Conservation (phyloP, 2,113 vertebrate genomes). For the Aplodontia rufa region DNA sequence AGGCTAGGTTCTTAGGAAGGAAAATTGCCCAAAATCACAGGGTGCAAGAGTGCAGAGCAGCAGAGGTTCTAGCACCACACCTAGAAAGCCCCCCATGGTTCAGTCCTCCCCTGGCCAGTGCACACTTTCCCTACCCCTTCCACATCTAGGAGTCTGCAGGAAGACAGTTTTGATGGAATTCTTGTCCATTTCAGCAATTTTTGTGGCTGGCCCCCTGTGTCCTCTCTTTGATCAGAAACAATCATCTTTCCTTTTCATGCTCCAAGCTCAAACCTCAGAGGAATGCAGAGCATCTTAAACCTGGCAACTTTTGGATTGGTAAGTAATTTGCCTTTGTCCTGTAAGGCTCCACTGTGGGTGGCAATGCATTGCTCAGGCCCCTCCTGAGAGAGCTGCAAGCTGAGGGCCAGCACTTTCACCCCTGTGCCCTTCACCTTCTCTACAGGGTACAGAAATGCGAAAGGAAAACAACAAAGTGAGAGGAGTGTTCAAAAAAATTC, state of each 20-base stretch:
- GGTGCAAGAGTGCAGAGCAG: not conserved
- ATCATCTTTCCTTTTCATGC: not conserved
- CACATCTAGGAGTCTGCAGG: not conserved
- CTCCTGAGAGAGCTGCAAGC: not conserved
- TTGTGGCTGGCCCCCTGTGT: not conserved
- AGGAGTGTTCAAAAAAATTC: not conserved
- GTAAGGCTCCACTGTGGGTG: not conserved
- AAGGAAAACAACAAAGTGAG: not conserved
- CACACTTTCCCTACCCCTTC: not conserved
- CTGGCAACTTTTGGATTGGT: not conserved
- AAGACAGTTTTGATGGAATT: not conserved
- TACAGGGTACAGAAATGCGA: not conserved
- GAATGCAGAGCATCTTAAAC: not conserved
- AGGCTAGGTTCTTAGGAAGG: not conserved
- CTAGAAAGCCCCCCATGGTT: no score
- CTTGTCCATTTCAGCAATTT: not conserved
- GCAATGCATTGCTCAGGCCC: not conserved
- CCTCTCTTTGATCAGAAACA: not conserved
- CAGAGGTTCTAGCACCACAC: no score
- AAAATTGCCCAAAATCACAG: not conserved
- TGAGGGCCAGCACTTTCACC: not conserved
- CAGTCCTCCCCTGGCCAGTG: not conserved
- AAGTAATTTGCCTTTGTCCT: slow-evolving; percentile 48
- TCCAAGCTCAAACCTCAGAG: slow-evolving; percentile 4
- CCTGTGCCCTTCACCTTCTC: not conserved